Evolutionary conservation across 2,888 invertebrate species (phyloP).

Genomic region (Minunthozetes semirufus): DNA sequence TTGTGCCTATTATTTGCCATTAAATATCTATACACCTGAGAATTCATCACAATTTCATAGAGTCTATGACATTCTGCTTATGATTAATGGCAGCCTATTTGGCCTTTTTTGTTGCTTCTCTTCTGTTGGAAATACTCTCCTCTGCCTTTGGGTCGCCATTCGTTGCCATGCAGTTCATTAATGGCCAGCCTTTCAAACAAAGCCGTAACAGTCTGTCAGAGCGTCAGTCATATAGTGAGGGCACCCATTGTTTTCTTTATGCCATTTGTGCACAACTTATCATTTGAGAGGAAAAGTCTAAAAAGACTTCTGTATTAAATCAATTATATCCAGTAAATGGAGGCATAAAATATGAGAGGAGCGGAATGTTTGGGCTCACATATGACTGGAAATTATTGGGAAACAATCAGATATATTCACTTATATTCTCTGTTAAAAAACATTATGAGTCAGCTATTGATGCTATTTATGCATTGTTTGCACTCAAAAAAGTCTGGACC

Average conservation of each 20-base stretch:
- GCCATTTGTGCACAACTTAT: slow-evolving; percentile 10
- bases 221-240: too few species aligned
- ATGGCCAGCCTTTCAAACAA: not conserved
- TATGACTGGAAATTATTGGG: not conserved
- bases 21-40: slow-evolving; percentile 23
- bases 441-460: slow-evolving; percentile 8
- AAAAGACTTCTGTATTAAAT: slow-evolving; percentile 22
- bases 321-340: slow-evolving; percentile 8
- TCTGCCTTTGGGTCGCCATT: not conserved
- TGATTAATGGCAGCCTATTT: slow-evolving; percentile 15
- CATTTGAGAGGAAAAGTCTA: not conserved
- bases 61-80: slow-evolving; percentile 1
- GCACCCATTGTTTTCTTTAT: slow-evolving; percentile 23
- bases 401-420: slow-evolving; percentile 29
- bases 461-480: slow-evolving; percentile 19
- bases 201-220: not conserved
- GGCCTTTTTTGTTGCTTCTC: not conserved
- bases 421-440: slow-evolving; percentile 8
- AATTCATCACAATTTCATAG: slow-evolving; percentile 16
- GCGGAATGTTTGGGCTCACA: slow-evolving; percentile 5
- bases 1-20: slow-evolving; percentile 15
- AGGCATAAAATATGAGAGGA: not conserved
- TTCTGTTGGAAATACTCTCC: not conserved
- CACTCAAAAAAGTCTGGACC: not conserved
- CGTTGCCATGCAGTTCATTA: slow-evolving; percentile 28